Evolutionary conservation across 92 coral and sea anemone genomes (phyloP).

Genomic region (Umimayanthus chanpuru): DNA sequence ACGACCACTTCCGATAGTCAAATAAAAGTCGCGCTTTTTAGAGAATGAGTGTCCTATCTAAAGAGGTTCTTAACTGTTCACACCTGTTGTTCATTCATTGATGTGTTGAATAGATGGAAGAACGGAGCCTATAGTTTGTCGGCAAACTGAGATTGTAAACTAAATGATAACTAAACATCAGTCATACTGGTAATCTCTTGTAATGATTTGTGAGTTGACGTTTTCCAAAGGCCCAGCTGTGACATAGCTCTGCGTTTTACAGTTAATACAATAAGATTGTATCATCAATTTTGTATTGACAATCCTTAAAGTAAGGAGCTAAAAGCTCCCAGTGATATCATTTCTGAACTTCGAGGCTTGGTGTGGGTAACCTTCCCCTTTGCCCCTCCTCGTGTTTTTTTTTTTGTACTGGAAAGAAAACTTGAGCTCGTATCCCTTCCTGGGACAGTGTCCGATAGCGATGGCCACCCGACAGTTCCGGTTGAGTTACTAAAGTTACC

Average conservation of each 20-base stretch:
- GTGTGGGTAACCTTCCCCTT: neutral
- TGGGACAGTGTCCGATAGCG: neutral
- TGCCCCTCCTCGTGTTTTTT: neutral
- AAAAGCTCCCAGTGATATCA: constrained; percentile 4
- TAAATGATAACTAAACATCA: neutral
- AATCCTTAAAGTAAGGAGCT: neutral
- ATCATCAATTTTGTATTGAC: neutral
- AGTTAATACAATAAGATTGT: neutral
- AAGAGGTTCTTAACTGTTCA: no score
- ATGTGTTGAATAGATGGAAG: no score
- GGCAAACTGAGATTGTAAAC: no score
- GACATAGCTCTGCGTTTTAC: neutral
- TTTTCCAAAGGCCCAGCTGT: neutral
- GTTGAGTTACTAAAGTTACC: neutral
- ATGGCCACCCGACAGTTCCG: neutral
- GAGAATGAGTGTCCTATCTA: no score
- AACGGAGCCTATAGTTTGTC: no score
- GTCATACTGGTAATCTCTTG: no score
- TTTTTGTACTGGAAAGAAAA: neutral
- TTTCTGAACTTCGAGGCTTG: constrained; percentile 15
- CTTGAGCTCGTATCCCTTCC: neutral
- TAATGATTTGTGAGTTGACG: no score
- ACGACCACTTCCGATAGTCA: no score
- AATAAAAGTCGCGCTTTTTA: no score
- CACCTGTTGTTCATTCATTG: no score